These are phyloP conservation scores for Verasper variegatus DNA, from an alignment of 2,113 vertebrate genomes.

Conservation along the genomic window DNA sequence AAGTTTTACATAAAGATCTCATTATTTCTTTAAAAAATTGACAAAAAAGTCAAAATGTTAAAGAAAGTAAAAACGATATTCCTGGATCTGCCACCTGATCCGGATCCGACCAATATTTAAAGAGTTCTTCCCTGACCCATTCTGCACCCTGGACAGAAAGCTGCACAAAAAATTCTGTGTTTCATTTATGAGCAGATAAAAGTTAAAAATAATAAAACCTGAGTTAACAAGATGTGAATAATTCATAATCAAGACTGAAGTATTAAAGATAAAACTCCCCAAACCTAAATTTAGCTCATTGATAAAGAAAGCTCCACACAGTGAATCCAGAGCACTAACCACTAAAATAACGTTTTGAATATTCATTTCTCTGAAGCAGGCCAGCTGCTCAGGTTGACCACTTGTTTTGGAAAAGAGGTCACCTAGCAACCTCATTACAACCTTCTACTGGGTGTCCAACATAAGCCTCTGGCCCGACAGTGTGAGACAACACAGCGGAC, in stretches of 20 bases:
- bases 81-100: too few species aligned
- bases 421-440: conserved; percentile 80
- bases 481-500: conserved; percentile 40
- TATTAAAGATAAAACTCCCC: neutral
- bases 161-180: neutral
- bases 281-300: conserved; percentile 52
- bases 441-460: conserved; percentile 57
- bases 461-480: conserved; percentile 48
- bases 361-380: conserved; percentile 65
- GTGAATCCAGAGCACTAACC: conserved; percentile 34
- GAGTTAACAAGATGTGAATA: neutral
- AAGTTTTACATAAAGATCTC: too few species aligned
- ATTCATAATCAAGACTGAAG: neutral
- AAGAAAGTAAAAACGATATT: too few species aligned
- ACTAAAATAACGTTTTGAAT: conserved; percentile 71
- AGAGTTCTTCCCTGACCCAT: too few species aligned
- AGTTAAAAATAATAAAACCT: neutral
- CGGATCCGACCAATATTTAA: too few species aligned
- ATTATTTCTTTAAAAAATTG: too few species aligned
- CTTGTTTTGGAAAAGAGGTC: conserved; percentile 79
- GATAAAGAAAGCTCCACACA: conserved; percentile 35
- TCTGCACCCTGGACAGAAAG: too few species aligned
- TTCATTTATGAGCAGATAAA: conserved; percentile 1
- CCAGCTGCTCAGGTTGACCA: conserved; percentile 74
- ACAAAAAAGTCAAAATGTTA: too few species aligned